A percentile compares a stretch with the other conserved stretches of the same genome.
Evolutionary conservation across 2,797 vertebrate genomes (phyloP).

Genomic region (Myoxocephalus aenaeus): DNA sequence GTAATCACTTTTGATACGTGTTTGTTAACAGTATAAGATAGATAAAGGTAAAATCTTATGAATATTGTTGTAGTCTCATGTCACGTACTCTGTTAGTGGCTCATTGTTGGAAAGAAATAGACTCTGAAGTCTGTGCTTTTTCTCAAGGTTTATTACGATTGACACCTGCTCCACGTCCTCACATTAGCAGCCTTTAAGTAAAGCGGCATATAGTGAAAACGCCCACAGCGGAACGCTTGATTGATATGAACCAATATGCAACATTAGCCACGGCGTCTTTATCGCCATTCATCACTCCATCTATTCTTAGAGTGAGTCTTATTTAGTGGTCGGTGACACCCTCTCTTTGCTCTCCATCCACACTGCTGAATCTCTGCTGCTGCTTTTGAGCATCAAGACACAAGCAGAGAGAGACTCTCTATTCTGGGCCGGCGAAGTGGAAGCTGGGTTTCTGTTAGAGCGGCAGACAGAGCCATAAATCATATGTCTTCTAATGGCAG

Average conservation of each 20-base stretch:
- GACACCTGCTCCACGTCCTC: background rate
- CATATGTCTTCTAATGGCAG: slow-evolving; percentile 88
- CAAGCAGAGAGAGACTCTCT: slow-evolving; percentile 26
- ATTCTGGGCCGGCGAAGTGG: slow-evolving; percentile 53
- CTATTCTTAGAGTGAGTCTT: slow-evolving; percentile 25
- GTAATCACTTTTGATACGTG: background rate
- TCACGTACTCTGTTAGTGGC: background rate
- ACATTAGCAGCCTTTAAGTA: background rate
- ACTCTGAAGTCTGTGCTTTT: background rate
- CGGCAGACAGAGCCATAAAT: slow-evolving; percentile 86
- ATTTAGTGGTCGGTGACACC: slow-evolving; percentile 27
- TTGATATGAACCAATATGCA: background rate
- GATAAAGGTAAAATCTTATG: background rate
- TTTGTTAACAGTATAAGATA: background rate
- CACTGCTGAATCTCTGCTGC: slow-evolving; percentile 25
- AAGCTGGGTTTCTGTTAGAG: slow-evolving; percentile 60
- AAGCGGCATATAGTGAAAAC: background rate
- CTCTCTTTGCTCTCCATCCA: slow-evolving; percentile 21
- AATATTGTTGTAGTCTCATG: background rate
- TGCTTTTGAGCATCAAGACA: slow-evolving; percentile 29
- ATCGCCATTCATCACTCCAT: slow-evolving; percentile 22
- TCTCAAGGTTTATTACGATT: too few relatives aligned
- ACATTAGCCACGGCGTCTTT: background rate
- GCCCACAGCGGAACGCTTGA: background rate
- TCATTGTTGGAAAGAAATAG: background rate